A percentile compares a stretch with the other conserved stretches of the same genome.
These are phyloP conservation scores for Eutrigla gurnardus DNA, from an alignment of 2,797 vertebrate species.

Conservation along the genomic window DNA sequence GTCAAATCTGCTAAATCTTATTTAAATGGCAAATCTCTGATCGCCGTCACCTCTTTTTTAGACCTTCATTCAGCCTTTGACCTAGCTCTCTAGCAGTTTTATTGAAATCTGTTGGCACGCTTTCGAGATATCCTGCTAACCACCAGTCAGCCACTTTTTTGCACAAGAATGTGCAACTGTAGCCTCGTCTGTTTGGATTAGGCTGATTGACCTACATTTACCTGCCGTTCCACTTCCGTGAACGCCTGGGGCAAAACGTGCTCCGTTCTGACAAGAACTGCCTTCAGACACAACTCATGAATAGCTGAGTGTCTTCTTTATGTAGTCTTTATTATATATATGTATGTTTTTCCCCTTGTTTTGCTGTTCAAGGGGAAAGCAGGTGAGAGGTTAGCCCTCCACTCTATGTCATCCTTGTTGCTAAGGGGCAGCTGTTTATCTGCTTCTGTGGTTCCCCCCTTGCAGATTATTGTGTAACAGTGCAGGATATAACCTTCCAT, in stretches of 20 bases:
- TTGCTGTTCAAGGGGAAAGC: conserved; percentile 39
- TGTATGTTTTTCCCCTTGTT: conserved; percentile 6
- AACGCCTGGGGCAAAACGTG: neutral
- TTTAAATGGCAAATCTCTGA: no score
- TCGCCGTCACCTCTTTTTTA: no score
- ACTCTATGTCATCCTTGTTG: conserved; percentile 33
- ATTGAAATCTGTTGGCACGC: neutral
- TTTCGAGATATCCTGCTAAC: neutral
- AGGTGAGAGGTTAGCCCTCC: conserved; percentile 58
- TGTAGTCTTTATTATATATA: neutral
- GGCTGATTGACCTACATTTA: conserved; percentile 49
- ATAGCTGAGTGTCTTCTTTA: neutral
- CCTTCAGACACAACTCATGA: neutral
- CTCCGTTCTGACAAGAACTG: neutral
- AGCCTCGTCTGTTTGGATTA: conserved; percentile 7
- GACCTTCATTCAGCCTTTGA: neutral
- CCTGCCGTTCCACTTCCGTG: neutral
- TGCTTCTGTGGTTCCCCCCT: neutral
- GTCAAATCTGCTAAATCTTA: no score
- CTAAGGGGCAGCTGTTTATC: conserved; percentile 18
- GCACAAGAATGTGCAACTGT: neutral
- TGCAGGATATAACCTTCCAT: conserved; percentile 3
- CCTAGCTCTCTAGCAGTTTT: neutral
- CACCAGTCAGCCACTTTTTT: neutral
- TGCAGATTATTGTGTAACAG: neutral